Evolutionary conservation across 2,797 vertebrate species (phyloP).

Genomic region (Adrianichthys oophorus): DNA sequence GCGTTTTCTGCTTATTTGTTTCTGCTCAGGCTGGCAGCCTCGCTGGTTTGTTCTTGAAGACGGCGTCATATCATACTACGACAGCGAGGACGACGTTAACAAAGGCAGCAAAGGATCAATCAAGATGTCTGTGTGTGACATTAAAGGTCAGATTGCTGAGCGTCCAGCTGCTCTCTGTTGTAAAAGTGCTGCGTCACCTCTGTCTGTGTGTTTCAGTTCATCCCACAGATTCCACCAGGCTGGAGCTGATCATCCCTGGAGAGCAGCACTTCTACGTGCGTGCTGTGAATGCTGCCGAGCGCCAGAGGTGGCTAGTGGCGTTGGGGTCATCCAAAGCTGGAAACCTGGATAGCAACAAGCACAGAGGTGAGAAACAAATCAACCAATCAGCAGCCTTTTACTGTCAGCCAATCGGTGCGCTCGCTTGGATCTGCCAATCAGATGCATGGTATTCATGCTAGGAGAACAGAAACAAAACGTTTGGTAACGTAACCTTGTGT

Average conservation of each 20-base stretch:
- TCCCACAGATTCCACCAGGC: conserved; percentile 86
- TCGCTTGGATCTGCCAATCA: too few species aligned
- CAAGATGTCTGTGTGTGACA: conserved; percentile 98
- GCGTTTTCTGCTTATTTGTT: accelerated
- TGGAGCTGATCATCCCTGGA: conserved; percentile 95
- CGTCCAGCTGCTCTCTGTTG: not conserved
- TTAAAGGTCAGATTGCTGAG: conserved; percentile 83
- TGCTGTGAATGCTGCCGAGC: conserved; percentile 93
- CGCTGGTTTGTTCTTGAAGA: conserved; percentile 95
- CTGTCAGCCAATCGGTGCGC: too few species aligned
- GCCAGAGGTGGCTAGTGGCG: conserved; percentile 95
- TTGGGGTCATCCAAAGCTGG: conserved; percentile 95
- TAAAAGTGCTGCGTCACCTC: accelerated
- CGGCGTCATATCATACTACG: conserved; percentile 95
- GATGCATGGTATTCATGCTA: too few species aligned
- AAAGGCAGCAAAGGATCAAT: conserved; percentile 98
- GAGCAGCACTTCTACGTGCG: conserved; percentile 98
- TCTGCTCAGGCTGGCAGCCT: conserved; percentile 89
- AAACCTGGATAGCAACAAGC: conserved; percentile 89
- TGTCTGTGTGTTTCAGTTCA: conserved; percentile 79
- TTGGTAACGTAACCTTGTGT: too few species aligned
- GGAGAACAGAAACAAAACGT: too few species aligned
- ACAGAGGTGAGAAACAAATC: conserved; percentile 79
- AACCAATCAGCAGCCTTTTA: too few species aligned
- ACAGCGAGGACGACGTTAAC: conserved; percentile 94